Conservation (phyloP, 2,113 vertebrate genomes). For the Geococcyx californianus region DNA sequence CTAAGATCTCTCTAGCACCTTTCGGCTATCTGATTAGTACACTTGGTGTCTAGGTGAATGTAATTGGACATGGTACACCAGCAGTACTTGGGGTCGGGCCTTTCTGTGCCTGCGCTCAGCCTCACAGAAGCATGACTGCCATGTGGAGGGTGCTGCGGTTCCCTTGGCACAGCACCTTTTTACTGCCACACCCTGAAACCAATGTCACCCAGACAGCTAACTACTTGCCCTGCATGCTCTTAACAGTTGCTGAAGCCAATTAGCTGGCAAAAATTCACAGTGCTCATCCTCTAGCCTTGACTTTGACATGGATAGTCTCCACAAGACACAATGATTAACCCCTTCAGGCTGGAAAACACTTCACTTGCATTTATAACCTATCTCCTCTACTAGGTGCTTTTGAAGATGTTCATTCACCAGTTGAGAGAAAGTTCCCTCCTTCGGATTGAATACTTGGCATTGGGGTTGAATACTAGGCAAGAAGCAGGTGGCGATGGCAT, state of each 20-base stretch:
- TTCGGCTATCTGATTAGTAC: background rate
- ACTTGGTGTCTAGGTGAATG: background rate
- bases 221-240: background rate
- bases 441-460: background rate
- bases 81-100: background rate
- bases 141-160: fast-evolving
- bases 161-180: fast-evolving
- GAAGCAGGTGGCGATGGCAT: background rate
- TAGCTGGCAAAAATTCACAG: background rate
- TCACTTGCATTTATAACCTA: background rate
- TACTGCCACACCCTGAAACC: background rate
- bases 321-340: background rate
- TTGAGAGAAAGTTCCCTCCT: background rate
- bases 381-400: background rate
- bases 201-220: fast-evolving
- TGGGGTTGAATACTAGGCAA: fast-evolving
- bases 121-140: background rate
- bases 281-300: background rate
- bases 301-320: background rate
- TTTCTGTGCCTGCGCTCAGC: background rate
- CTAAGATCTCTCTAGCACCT: background rate
- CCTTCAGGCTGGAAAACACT: background rate
- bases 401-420: background rate
- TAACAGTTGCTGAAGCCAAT: background rate
- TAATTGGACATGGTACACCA: background rate